Conservation (phyloP, 2,797 vertebrate species). For the Pempheris klunzingeri region DNA sequence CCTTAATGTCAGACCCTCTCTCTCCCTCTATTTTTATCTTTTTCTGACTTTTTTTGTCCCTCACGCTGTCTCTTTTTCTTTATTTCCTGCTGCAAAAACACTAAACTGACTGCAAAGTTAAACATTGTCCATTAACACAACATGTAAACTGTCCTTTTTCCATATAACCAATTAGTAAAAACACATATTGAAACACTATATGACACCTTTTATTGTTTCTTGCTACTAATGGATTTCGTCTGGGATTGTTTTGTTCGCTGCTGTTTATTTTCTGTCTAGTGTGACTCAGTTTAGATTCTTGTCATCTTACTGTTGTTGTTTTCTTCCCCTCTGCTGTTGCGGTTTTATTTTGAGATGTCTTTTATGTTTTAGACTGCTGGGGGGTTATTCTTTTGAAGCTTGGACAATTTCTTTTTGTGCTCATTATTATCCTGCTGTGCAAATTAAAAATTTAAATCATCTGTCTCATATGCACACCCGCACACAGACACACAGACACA, state of each 20-base stretch:
- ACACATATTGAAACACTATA: not conserved
- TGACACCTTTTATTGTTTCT: not conserved
- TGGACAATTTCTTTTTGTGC: conserved; percentile 39
- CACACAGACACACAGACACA: conserved; percentile 3
- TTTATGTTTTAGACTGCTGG: conserved; percentile 1
- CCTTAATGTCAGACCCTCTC: not conserved
- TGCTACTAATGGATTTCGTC: not conserved
- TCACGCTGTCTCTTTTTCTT: not conserved
- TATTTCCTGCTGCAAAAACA: not conserved
- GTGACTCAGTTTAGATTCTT: conserved; percentile 7
- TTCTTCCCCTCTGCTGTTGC: not conserved
- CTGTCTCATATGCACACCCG: not conserved
- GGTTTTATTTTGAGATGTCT: conserved; percentile 21
- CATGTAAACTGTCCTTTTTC: not conserved
- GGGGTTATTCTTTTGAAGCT: conserved; percentile 50
- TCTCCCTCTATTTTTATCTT: not conserved
- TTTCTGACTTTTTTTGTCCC: not conserved
- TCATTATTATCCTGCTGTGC: conserved; percentile 58
- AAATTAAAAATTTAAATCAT: conserved; percentile 60
- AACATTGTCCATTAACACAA: not conserved
- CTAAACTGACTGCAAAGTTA: too few species aligned
- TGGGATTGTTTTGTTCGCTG: not conserved
- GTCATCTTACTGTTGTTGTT: conserved; percentile 1
- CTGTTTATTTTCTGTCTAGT: conserved; percentile 8
- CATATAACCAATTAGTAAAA: not conserved